Evolutionary conservation across 2,797 vertebrate genomes (phyloP), one percentile per base, ranked within the genome.

Genomic region (Crenichthys baileyi): DNA sequence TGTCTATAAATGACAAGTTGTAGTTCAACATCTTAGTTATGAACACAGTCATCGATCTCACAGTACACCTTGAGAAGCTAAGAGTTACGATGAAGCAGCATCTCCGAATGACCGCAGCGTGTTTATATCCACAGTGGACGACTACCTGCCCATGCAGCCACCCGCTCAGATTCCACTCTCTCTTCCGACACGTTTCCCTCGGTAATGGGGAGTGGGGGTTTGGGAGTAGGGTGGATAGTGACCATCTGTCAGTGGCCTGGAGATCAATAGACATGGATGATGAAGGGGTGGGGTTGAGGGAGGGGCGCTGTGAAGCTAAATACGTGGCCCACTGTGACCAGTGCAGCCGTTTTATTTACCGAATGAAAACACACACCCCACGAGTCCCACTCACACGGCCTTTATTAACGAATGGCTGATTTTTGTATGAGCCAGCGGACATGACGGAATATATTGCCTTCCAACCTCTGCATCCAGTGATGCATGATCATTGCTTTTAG

Each of bases 211-310:
- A 75, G 75, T 39, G 78, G 13, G 70, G 55, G 83, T 12, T 51
- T 12, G 51, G 36, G 46, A 48, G 65, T 60, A 74, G 76, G 87
- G 24, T 73, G 79, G 82, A 85, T 85, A 79, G 84, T 92, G 92
- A 92, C 94, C 94, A 95, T 95, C 95, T 96, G 95, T 94, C 92
- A 91, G 92, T 87, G 89, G 91, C 90, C 89, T 71, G 13, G 74
- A 91, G 92, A 95, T 95, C 93, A 95, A 95, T 94, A 91, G 91
- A 89, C 81, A 63, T 77, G 72, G 86, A 83, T 75, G 81, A 81
- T 76, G 72, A 63, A 80, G 72, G 61, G 83, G 73, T 75, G 26
- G 65, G 72, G 72, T 60, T 60, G 78, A 68, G 41, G 24, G 72
- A 39, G 79, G 88, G 88, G 88, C 75, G 85, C 83, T 83, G 85